Conservation (phyloP, 2,113 vertebrate species). For the Tichodroma muraria region DNA sequence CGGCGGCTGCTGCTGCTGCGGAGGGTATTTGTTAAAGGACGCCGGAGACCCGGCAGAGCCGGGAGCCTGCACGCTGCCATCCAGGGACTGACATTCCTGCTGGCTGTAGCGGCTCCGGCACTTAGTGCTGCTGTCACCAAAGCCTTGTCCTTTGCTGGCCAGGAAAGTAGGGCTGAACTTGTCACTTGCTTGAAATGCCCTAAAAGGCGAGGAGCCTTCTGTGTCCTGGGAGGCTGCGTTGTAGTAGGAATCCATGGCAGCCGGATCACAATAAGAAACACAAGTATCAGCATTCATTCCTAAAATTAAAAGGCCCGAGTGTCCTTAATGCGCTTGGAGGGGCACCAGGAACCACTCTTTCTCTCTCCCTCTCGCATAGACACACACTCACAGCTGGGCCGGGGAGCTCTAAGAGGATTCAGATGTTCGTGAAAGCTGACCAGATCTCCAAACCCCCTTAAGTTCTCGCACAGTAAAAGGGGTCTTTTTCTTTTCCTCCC, state of each 20-base stretch:
- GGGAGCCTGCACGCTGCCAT: constrained; percentile 69
- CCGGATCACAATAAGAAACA: constrained; percentile 92
- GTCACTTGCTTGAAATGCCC: constrained; percentile 89
- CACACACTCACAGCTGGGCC: constrained; percentile 76
- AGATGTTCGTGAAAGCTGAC: constrained; percentile 88
- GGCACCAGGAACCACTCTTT: constrained; percentile 59
- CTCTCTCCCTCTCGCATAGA: constrained; percentile 46
- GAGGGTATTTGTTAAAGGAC: constrained; percentile 88
- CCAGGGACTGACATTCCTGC: constrained; percentile 85
- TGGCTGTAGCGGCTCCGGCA: constrained; percentile 78
- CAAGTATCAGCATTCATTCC: constrained; percentile 95
- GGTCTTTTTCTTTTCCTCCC: constrained; percentile 52
- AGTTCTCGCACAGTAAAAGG: constrained; percentile 74
- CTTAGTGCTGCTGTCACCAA: constrained; percentile 84
- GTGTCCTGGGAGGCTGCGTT: constrained; percentile 84
- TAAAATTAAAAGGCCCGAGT: constrained; percentile 77
- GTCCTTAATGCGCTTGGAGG: constrained; percentile 67
- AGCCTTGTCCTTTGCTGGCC: constrained; percentile 90
- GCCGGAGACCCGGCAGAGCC: constrained; percentile 63
- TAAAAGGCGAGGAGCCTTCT: constrained; percentile 90
- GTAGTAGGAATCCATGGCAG: constrained; percentile 99
- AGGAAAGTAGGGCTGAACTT: constrained; percentile 93
- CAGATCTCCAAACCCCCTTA: constrained; percentile 80
- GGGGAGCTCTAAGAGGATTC: constrained; percentile 80
- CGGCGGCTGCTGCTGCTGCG: constrained; percentile 19